Percentiles rank a stretch among this genome's conserved stretches.
Evolutionary conservation across 2,113 vertebrate species (phyloP).

Genomic region (Terrapene triunguis): DNA sequence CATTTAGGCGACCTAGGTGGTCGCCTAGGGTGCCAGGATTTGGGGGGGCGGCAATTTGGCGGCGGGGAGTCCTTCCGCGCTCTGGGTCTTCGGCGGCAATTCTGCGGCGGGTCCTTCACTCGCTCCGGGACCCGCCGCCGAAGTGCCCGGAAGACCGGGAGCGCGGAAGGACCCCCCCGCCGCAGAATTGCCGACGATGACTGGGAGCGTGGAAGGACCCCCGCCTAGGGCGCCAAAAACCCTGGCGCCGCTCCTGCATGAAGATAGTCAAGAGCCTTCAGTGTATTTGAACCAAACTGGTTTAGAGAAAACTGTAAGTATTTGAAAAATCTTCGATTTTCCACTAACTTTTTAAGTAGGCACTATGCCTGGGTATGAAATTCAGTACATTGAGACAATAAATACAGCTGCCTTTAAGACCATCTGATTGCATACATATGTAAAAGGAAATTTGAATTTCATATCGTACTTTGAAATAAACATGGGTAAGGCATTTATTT

Average conservation of each 20-base stretch:
- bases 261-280: background rate
- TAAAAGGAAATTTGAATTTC: conserved; percentile 73
- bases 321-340: conserved; percentile 4
- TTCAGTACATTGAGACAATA: conserved; percentile 56
- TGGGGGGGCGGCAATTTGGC: no score
- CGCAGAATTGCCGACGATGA: no score
- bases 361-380: conserved; percentile 12
- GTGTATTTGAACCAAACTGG: background rate
- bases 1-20: no score
- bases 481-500: conserved; percentile 62
- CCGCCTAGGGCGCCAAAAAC: no score
- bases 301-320: background rate
- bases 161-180: no score
- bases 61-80: no score
- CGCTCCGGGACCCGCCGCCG: no score
- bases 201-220: no score
- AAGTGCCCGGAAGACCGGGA: no score
- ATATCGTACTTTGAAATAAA: conserved; percentile 59
- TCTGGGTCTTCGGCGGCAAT: no score
- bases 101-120: no score
- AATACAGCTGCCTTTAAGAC: conserved; percentile 60
- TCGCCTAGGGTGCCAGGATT: no score
- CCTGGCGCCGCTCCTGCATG: background rate
- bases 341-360: conserved; percentile 4
- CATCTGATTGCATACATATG: conserved; percentile 76